Evolutionary conservation across 2,888 invertebrate species (phyloP), one percentile per base, ranked within the genome.

Genomic region (Nudaria mundana): DNA sequence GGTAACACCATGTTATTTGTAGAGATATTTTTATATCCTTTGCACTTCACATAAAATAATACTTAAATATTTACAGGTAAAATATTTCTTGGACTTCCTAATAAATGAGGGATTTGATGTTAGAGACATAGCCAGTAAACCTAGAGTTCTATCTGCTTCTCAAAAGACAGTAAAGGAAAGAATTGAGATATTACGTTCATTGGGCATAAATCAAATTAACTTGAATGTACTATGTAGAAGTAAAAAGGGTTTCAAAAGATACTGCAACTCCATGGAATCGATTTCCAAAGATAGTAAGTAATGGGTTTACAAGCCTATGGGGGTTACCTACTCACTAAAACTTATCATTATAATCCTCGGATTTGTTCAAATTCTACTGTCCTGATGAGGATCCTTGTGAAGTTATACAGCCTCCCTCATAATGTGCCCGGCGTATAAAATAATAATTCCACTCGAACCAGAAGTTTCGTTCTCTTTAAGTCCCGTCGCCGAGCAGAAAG

Each of bases 41-140:
- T n/a, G n/a, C n/a, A n/a, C n/a, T n/a, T n/a, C n/a, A n/a, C n/a
- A n/a, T n/a, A n/a, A n/a, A n/a, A n/a, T n/a, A n/a, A n/a, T n/a
- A n/a, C n/a, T n/a, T n/a, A n/a, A n/a, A n/a, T n/a, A n/a, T n/a
- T 52, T 77, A 29, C 63, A 91, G 91, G 84, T 91, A 3, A 91
- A 92, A 70, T 80, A 87, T 43, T 90, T 91, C 44, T 57, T 92
- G 23, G 92, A 92, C 62, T 92, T 89, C 62, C 68, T 92, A 12
- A 68, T 90, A 5, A 65, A 78, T 33, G 91, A 91, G 58, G 89
- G 91, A 1, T 92, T 90, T 64, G 57, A 72, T 3, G 79, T 82
- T 3, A 75, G 83, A 49, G 91, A 92, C 38, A 87, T 92, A 40
- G 89, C 87, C 10, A 77, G 69, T 31, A 90, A 86, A 36, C 90